Base-by-base conservation (phyloP, 2,113 vertebrate genomes). In the Bungarus multicinctus region DNA sequence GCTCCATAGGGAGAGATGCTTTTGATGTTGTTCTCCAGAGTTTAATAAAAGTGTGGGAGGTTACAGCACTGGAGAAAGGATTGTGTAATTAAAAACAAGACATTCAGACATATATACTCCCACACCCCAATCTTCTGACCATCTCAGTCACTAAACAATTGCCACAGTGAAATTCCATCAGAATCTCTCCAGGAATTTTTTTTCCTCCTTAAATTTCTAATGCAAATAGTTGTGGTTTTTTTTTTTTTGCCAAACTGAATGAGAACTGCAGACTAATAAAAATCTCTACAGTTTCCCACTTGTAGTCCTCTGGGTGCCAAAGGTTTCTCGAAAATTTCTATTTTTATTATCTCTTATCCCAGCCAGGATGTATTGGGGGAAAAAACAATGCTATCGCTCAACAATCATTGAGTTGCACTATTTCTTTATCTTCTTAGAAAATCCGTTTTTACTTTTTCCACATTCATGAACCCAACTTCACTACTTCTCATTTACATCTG, bases 401-500 rank as follows among this genome's bases (percentile, higher is more conserved):
- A 50, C 50, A 2, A 3, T 52, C 50, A 34, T 43, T 43, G 34
- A 81, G 74, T 10, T 43, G 22, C 5, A 7, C 18, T 81, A 20
- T 81, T 85, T 20, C 27, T 2, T 20, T 87, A 87, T 92, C 95
- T 93, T 87, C 43, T 85, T 91, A 89, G 22, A 60, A 7, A 92
- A 91, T 2, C 85, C 58, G 43, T 85, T 90, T 47, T 85, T 53
- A 53, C 27, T 52, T 16, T 94, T 90, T 93, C 93, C 94, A 85
- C 92, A 52, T 94, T 95, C 94, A 95, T 57, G 95, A 96, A 93
- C 0, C 0, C 22, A 89, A 94, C 94, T 34, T 74, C 54, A 7
- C 53, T 23, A 94, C 87, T 94, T 93, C 93, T 94, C 96, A 96
- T 94, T 96, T 92, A 93, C 96, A 94, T 96, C 89, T 90, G 85